Evolutionary conservation across 92 coral and sea anemone genomes (phyloP).

Genomic region (Micromussa lordhowensis): DNA sequence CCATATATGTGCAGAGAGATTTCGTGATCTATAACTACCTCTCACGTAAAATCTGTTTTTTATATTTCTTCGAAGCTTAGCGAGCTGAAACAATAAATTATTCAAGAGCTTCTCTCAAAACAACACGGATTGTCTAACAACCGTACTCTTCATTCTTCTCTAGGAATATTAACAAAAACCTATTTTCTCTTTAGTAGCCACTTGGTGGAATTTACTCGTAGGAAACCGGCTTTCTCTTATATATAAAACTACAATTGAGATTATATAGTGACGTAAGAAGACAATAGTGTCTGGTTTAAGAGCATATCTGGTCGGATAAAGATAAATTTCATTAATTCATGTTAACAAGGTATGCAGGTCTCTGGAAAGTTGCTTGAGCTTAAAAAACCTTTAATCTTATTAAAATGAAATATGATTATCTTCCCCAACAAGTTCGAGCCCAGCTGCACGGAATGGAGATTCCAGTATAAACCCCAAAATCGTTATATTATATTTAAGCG

Average conservation of each 20-base stretch:
- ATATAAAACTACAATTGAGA: neutral
- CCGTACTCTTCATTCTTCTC: neutral
- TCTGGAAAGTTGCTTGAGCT: slow-evolving; percentile 18
- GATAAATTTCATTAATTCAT: slow-evolving; percentile 5
- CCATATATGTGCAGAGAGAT: neutral
- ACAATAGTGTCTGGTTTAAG: neutral
- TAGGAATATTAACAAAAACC: too few species aligned
- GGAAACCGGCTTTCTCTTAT: neutral
- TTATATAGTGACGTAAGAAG: neutral
- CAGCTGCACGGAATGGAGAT: slow-evolving; percentile 8
- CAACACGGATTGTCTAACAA: neutral
- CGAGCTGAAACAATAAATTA: slow-evolving; percentile 23
- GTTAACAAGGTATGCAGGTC: neutral
- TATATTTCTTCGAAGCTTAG: slow-evolving; percentile 20
- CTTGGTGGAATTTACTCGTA: neutral
- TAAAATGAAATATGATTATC: neutral
- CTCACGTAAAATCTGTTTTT: slow-evolving; percentile 17
- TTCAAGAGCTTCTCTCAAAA: neutral
- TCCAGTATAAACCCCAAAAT: neutral
- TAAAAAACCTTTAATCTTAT: slow-evolving; percentile 26
- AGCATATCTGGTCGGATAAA: slow-evolving; percentile 2
- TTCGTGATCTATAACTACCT: neutral
- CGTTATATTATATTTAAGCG: neutral
- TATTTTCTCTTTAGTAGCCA: too few species aligned
- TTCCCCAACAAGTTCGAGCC: slow-evolving; percentile 8